These are phyloP conservation scores for Drymodes brunneopygia DNA, from an alignment of 2,113 vertebrate species.

Conservation along the genomic window DNA sequence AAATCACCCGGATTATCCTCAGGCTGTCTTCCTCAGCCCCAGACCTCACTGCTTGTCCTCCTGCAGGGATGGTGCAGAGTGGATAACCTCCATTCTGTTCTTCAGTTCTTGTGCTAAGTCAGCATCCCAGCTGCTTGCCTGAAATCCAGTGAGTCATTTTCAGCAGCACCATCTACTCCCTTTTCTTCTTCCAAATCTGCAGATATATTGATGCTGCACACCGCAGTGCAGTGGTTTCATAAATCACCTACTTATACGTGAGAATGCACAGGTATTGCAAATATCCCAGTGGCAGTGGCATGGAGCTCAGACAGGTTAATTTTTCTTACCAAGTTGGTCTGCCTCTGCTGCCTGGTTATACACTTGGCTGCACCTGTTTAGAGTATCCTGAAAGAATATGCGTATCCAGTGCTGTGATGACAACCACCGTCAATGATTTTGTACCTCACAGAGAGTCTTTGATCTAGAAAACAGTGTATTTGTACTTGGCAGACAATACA, in stretches of 20 bases:
- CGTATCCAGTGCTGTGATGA: not conserved
- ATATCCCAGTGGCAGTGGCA: not conserved
- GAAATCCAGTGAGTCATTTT: not conserved
- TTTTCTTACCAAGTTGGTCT: not conserved
- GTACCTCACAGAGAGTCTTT: slow-evolving; percentile 1
- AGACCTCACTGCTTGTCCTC: not conserved
- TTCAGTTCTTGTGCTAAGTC: not conserved
- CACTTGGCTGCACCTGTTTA: not conserved
- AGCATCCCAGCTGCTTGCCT: not conserved
- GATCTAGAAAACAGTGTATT: slow-evolving; percentile 31
- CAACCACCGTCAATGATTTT: not conserved
- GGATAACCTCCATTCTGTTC: not conserved
- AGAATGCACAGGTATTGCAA: not conserved
- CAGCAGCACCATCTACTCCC: not conserved
- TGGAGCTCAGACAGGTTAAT: not conserved
- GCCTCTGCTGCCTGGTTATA: not conserved
- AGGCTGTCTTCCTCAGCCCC: not conserved
- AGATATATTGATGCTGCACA: not conserved
- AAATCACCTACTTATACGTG: not conserved
- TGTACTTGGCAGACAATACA: slow-evolving; percentile 26
- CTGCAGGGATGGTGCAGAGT: not conserved
- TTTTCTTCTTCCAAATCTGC: not conserved
- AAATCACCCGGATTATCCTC: not conserved
- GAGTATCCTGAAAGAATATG: not conserved
- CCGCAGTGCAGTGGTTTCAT: not conserved